These are phyloP conservation scores for Cheilosia vulpina DNA, from an alignment of 2,888 invertebrate species.

Conservation along the genomic window DNA sequence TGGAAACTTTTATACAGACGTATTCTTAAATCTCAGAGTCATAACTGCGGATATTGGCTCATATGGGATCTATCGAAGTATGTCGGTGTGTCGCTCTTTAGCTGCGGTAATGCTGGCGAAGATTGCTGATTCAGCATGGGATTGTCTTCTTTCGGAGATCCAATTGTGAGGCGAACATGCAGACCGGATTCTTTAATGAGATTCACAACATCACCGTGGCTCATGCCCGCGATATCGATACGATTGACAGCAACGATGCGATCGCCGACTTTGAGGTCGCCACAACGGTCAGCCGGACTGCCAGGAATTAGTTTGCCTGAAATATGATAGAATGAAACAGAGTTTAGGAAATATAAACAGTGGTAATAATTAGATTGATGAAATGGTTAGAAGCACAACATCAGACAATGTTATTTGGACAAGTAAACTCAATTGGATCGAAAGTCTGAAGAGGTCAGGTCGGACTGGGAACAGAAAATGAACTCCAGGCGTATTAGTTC, in stretches of 20 bases:
- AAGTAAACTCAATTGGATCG: too few relatives aligned
- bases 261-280: constrained; percentile 95
- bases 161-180: constrained; percentile 93
- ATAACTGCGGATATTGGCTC: constrained; percentile 82
- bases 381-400: too few relatives aligned
- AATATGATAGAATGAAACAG: constrained; percentile 62
- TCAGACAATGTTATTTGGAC: not conserved
- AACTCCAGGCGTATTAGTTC: too few relatives aligned
- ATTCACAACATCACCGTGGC: constrained; percentile 98
- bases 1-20: constrained; percentile 83
- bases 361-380: too few relatives aligned
- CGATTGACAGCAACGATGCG: constrained; percentile 98
- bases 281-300: constrained; percentile 97
- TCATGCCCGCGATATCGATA: constrained; percentile 94
- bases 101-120: constrained; percentile 76
- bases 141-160: constrained; percentile 81
- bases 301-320: constrained; percentile 96
- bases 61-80: constrained; percentile 78
- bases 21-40: constrained; percentile 83
- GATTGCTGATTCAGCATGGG: constrained; percentile 77
- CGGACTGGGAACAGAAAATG: too few relatives aligned
- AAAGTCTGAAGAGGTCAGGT: too few relatives aligned
- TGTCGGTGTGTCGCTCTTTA: constrained; percentile 72
- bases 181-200: constrained; percentile 98
- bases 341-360: not conserved